Percentiles rank a stretch among this genome's conserved stretches.
phyloP scores from a whole-genome alignment of 1,140 invertebrate species.

The Ceratina japonica region DNA sequence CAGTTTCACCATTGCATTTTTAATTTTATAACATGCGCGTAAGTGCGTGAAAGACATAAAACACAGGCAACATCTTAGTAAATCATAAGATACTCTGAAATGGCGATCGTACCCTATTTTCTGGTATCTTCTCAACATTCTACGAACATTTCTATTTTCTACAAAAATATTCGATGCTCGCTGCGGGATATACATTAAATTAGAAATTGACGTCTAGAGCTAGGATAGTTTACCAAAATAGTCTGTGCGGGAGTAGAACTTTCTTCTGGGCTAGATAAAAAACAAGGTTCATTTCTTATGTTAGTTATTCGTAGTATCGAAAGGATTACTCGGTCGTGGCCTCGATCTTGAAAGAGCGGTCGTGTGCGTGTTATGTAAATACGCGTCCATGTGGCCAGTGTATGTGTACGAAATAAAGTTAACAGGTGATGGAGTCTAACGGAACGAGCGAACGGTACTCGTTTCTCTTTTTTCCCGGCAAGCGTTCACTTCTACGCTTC shows the following conservation, averaged over 20 bases:
- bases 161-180: too few species aligned
- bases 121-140: too few species aligned
- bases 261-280: not conserved
- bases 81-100: too few species aligned
- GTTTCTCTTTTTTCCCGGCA: slow-evolving; percentile 41
- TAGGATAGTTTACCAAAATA: too few species aligned
- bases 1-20: not conserved
- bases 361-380: slow-evolving; percentile 30
- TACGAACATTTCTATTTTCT: too few species aligned
- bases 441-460: slow-evolving; percentile 62
- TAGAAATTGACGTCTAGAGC: too few species aligned
- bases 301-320: not conserved
- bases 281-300: not conserved
- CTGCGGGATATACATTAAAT: too few species aligned
- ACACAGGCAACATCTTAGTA: too few species aligned
- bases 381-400: not conserved
- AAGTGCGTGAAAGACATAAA: too few species aligned
- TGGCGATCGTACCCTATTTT: too few species aligned
- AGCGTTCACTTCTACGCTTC: slow-evolving; percentile 18
- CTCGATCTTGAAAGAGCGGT: slow-evolving; percentile 55
- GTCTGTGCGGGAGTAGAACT: too few species aligned
- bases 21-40: too few species aligned
- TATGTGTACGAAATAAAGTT: slow-evolving; percentile 16
- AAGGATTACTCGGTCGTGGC: slow-evolving; percentile 46
- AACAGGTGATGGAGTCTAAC: slow-evolving; percentile 54